Percentiles rank a stretch among this genome's conserved stretches.
These are phyloP conservation scores for Bellardia pandia DNA, from an alignment of 2,888 invertebrate species.

Conservation along the genomic window DNA sequence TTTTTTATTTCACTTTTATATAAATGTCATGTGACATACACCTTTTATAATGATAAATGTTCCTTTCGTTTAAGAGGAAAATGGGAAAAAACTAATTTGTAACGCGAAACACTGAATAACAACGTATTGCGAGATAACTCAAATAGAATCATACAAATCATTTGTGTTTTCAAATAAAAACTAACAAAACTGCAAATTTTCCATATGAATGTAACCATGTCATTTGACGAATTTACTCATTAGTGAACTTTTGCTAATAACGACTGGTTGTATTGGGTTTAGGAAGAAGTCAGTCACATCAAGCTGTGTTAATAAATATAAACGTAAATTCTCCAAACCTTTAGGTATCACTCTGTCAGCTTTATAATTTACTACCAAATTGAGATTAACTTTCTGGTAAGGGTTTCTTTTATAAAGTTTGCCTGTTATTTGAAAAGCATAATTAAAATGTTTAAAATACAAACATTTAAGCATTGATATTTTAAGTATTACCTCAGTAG, in stretches of 20 bases:
- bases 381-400: no score
- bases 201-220: slow-evolving; percentile 13
- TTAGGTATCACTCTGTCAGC: no score
- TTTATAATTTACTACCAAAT: no score
- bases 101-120: slow-evolving; percentile 13
- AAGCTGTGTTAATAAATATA: not conserved
- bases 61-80: slow-evolving; percentile 40
- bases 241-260: not conserved
- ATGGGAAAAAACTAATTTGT: not conserved
- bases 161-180: slow-evolving; percentile 35
- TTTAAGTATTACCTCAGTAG: no score
- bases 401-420: no score
- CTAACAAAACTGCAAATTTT: slow-evolving; percentile 6
- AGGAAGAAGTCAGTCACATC: not conserved
- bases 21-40: slow-evolving; percentile 66
- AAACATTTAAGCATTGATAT: no score
- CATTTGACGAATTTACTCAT: slow-evolving; percentile 34
- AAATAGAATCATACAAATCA: slow-evolving; percentile 64
- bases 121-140: not conserved
- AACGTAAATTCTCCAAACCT: no score
- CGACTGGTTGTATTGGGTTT: not conserved
- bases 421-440: no score
- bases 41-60: slow-evolving; percentile 71
- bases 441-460: no score
- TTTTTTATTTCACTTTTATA: slow-evolving; percentile 19